Percentiles rank a stretch among this genome's conserved stretches.
Conservation (phyloP, 2,888 invertebrate genomes). For the Eupithecia subfuscata region DNA sequence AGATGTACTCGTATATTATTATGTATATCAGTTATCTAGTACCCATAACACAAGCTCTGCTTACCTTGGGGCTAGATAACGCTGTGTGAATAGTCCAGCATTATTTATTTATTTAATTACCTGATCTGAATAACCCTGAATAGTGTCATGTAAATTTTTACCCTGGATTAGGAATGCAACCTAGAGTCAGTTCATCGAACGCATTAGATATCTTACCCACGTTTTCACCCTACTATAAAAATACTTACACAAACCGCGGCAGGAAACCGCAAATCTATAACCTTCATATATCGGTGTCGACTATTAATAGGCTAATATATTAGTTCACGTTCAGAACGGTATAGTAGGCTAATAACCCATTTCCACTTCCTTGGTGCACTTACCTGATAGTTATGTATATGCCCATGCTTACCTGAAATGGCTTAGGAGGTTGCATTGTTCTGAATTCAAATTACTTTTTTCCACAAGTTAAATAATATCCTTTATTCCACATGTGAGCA, state of each 20-base stretch:
- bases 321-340: slow-evolving; percentile 17
- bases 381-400: slow-evolving; percentile 28
- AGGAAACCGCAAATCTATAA: slow-evolving; percentile 34
- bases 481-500: no score
- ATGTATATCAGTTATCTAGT: no score
- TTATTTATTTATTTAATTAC: no score
- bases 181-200: background rate
- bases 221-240: slow-evolving; percentile 14
- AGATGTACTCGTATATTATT: no score
- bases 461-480: no score
- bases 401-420: slow-evolving; percentile 19
- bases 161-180: background rate
- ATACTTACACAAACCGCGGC: slow-evolving; percentile 25
- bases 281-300: slow-evolving; percentile 20
- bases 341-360: slow-evolving; percentile 33
- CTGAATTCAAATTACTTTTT: no score
- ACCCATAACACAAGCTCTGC: no score
- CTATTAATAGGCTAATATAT: slow-evolving; percentile 26
- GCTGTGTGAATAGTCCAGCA: no score
- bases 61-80: no score
- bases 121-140: no score
- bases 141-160: background rate
- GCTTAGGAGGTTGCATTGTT: no score
- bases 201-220: background rate
- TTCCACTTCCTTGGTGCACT: slow-evolving; percentile 39